Evolutionary conservation across 1,140 invertebrate genomes (phyloP).

Genomic region (Nymphalis io): DNA sequence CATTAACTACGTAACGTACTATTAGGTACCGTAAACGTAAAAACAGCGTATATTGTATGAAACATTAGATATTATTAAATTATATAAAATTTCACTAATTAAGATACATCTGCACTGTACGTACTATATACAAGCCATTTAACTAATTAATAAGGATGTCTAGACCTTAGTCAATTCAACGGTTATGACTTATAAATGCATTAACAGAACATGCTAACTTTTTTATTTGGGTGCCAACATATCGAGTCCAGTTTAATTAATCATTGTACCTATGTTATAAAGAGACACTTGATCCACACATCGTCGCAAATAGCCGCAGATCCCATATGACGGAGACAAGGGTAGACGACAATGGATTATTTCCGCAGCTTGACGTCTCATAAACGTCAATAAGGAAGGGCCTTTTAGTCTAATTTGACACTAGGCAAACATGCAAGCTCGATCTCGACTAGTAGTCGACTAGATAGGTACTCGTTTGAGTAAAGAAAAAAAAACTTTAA

Average conservation of each 20-base stretch:
- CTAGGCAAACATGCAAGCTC: slow-evolving; percentile 15
- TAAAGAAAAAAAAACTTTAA: not conserved
- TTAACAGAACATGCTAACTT: not conserved
- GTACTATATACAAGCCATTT: not conserved
- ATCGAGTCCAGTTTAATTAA: not conserved
- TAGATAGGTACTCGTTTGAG: not conserved
- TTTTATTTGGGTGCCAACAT: not conserved
- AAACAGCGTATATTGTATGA: no score
- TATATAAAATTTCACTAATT: not conserved
- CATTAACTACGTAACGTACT: no score
- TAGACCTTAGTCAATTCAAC: not conserved
- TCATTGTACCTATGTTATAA: slow-evolving; percentile 18
- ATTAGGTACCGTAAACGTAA: no score
- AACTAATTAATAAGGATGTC: slow-evolving; percentile 3
- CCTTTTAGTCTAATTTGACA: slow-evolving; percentile 54
- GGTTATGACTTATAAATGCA: not conserved
- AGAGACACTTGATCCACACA: slow-evolving; percentile 56
- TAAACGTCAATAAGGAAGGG: slow-evolving; percentile 55
- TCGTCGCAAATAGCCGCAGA: slow-evolving; percentile 55
- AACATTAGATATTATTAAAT: no score
- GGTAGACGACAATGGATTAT: slow-evolving; percentile 62
- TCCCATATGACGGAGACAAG: slow-evolving; percentile 49
- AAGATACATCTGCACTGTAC: not conserved
- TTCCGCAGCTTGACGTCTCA: slow-evolving; percentile 65
- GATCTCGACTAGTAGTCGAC: not conserved